phyloP scores from a whole-genome alignment of 2,113 vertebrate species.

The Perca schrenkii region DNA sequence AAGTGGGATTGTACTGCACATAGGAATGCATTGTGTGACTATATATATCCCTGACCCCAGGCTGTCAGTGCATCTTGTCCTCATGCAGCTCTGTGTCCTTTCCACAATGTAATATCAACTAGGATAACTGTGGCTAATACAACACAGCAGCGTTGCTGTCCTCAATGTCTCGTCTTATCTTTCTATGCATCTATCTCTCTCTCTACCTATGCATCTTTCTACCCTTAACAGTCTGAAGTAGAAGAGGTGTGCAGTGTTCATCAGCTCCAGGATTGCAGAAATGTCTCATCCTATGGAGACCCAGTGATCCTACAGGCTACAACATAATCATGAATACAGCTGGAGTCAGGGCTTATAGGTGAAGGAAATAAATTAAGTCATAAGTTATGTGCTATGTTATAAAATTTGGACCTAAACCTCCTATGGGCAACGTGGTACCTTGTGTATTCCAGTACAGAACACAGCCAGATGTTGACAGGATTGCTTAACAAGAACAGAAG shows the following conservation, averaged over 20 bases:
- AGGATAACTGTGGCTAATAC: conserved; percentile 68
- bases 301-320: neutral
- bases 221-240: conserved; percentile 10
- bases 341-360: neutral
- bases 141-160: conserved; percentile 40
- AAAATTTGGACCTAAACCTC: neutral
- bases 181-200: conserved; percentile 6
- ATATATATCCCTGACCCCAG: conserved; percentile 76
- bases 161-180: conserved; percentile 35
- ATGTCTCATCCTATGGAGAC: neutral
- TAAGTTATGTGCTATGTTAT: too few relatives aligned
- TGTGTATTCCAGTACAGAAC: neutral
- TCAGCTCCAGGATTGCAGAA: neutral
- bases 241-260: neutral
- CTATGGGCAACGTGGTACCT: neutral
- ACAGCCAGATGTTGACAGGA: conserved; percentile 11
- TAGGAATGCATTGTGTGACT: conserved; percentile 38
- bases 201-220: conserved; percentile 1
- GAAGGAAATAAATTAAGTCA: neutral
- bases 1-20: conserved; percentile 50
- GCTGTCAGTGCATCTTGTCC: conserved; percentile 74
- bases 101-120: conserved; percentile 65
- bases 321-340: conserved; percentile 4
- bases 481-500: neutral
- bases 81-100: conserved; percentile 70